Evolutionary conservation across 2,797 vertebrate species (phyloP).

Genomic region (Lepidocolaptes lacrymiger): DNA sequence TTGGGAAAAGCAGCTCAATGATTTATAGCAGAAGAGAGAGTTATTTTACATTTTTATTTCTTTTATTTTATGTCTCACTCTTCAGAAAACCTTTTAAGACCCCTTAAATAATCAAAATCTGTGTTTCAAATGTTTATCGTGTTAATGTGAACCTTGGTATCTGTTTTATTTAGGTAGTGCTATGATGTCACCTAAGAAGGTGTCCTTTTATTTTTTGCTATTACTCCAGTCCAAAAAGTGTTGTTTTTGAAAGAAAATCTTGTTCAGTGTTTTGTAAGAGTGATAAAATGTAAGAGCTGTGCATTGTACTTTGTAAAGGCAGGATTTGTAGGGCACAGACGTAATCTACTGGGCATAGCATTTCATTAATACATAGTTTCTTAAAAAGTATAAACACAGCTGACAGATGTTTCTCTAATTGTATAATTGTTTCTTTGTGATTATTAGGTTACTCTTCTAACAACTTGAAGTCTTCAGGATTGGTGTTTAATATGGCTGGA

Average conservation of each 20-base stretch:
- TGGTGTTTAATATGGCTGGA: background rate
- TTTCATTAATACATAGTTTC: conserved; percentile 51
- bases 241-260: conserved; percentile 48
- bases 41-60: conserved; percentile 74
- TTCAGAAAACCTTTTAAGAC: conserved; percentile 51
- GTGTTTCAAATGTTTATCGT: conserved; percentile 40
- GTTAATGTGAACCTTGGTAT: conserved; percentile 60
- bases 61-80: conserved; percentile 57
- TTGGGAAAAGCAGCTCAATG: conserved; percentile 57
- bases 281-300: conserved; percentile 45
- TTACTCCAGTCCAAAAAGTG: background rate
- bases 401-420: conserved; percentile 45
- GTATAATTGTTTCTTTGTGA: conserved; percentile 52
- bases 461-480: conserved; percentile 1
- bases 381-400: conserved; percentile 13
- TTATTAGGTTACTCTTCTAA: conserved; percentile 44
- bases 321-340: conserved; percentile 53
- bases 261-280: conserved; percentile 64
- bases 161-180: conserved; percentile 61
- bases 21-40: conserved; percentile 48
- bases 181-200: conserved; percentile 66
- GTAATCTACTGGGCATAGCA: conserved; percentile 37
- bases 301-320: conserved; percentile 40
- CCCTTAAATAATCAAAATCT: conserved; percentile 27
- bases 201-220: background rate